These are phyloP conservation scores for Lepas anatifera DNA, from an alignment of 2,888 invertebrate species.

Conservation along the genomic window DNA sequence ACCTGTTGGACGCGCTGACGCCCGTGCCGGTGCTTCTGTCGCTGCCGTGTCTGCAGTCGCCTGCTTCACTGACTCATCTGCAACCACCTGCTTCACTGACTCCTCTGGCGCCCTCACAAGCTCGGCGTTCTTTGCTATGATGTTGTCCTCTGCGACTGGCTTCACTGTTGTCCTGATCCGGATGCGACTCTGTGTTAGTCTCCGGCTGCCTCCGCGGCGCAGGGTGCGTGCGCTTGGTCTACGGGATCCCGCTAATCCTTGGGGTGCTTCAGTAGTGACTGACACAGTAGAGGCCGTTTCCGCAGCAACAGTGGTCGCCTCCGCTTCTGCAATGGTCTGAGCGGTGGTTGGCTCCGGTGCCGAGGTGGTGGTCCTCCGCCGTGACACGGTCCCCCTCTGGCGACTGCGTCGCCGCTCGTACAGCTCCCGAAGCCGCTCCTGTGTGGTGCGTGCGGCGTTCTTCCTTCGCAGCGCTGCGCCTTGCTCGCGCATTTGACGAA, in stretches of 20 bases:
- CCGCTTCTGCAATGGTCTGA: constrained; percentile 13
- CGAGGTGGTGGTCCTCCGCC: constrained; percentile 15
- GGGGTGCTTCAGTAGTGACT: too few species aligned
- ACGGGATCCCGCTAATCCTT: too few species aligned
- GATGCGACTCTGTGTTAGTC: constrained; percentile 26
- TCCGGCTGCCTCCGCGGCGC: constrained; percentile 16
- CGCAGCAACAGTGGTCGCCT: constrained; percentile 17
- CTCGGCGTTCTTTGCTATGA: constrained; percentile 27
- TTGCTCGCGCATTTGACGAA: not conserved
- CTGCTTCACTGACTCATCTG: constrained; percentile 27
- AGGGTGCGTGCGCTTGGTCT: too few species aligned
- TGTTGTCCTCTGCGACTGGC: constrained; percentile 26
- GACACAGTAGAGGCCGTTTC: constrained; percentile 16
- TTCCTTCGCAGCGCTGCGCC: not conserved
- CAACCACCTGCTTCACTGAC: constrained; percentile 24
- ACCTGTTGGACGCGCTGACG: not conserved
- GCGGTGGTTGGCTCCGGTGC: too few species aligned
- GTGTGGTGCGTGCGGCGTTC: not conserved
- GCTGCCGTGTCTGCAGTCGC: constrained; percentile 27
- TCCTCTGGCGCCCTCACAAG: constrained; percentile 27
- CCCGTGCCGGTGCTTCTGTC: too few species aligned
- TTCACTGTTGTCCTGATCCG: constrained; percentile 26
- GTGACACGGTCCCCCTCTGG: not conserved
- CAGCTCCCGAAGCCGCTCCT: not conserved
- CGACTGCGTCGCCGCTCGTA: not conserved